Base-by-base conservation (phyloP, 2,113 vertebrate species). In the Capreolus pygargus region DNA sequence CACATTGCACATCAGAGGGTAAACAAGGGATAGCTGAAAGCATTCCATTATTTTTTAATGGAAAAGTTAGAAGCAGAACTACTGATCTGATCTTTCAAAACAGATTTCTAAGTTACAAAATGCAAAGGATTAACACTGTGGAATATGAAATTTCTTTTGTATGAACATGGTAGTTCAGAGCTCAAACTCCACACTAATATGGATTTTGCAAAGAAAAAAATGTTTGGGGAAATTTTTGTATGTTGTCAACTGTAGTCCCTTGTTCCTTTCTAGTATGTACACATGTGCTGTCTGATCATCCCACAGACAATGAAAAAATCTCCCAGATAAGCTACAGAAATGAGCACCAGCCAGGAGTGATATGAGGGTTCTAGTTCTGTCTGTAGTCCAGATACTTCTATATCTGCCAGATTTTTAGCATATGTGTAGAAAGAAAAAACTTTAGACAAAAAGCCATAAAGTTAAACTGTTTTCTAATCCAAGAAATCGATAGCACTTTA, bases 321-420 rank as follows among this genome's bases (percentile, higher is more conserved):
- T 81, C 39, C 30, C 17, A 58, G 33, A 36, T 6, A n/a, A 81
- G 55, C 9, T 52, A 54, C 12, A 39, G 23, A 47, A 58, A 30
- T 2, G 9, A 79, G 4, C 6, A 33, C 3, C 33, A n/a, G 21
- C 10, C 2, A 19, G 47, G 15, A 15, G 2, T 0, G 23, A 0
- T 10, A 19, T 25, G 16, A 47, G 4, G 13, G 6, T 21, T 33
- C 23, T 15, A n/a, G 13, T 33, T 61, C 30, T 45, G 16, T 2
- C 5, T n/a, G 1, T 39, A 10, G 7, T 27, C 13, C 43, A 27
- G 64, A 2, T 67, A 30, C 23, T 19, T 70, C 25, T 50, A 3
- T 1, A 23, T 2, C 33, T 55, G 57, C 52, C 79, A 43, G 33
- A 86, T 81, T 54, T 83, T 11, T 39, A 13, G 13, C 5, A 13